These are phyloP conservation scores for Muscidifurax raptorellus DNA, from an alignment of 1,140 invertebrate genomes.

Conservation along the genomic window DNA sequence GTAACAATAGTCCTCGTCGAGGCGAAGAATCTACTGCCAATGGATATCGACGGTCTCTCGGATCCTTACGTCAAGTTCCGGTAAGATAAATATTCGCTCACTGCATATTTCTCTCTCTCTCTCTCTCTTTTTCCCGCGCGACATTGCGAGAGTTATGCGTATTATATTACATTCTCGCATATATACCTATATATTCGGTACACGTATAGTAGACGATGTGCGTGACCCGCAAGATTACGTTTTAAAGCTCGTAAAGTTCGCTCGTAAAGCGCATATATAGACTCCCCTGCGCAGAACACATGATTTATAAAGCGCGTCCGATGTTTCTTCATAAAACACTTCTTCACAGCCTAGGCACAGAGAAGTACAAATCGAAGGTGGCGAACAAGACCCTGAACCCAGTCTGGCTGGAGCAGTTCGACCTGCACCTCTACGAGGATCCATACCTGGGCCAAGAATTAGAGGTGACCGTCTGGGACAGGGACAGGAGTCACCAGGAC, in stretches of 20 bases:
- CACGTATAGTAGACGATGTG: no score
- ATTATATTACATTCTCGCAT: no score
- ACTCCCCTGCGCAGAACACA: no score
- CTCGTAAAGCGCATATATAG: no score
- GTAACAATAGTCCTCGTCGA: slow-evolving; percentile 97
- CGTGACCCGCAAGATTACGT: not conserved
- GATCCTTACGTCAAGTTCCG: slow-evolving; percentile 98
- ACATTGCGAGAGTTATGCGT: no score
- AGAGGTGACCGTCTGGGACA: slow-evolving; percentile 94
- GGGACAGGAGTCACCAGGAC: slow-evolving; percentile 88
- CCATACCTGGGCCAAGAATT: slow-evolving; percentile 86
- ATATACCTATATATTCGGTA: not conserved
- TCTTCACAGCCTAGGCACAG: slow-evolving; percentile 85
- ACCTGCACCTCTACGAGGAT: slow-evolving; percentile 96
- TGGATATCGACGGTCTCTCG: slow-evolving; percentile 92
- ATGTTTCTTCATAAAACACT: not conserved
- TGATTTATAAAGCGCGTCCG: not conserved
- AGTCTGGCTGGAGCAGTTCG: slow-evolving; percentile 97
- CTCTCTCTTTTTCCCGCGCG: not conserved
- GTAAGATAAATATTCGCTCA: slow-evolving; percentile 73
- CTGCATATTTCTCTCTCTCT: not conserved
- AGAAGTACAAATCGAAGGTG: slow-evolving; percentile 99
- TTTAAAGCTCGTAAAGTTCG: not conserved
- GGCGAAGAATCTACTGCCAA: slow-evolving; percentile 91
- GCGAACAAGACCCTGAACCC: slow-evolving; percentile 89